Percentiles rank a stretch among this genome's conserved stretches.
phyloP scores from a whole-genome alignment of 2,797 vertebrate species.

The Aplochiton taeniatus region DNA sequence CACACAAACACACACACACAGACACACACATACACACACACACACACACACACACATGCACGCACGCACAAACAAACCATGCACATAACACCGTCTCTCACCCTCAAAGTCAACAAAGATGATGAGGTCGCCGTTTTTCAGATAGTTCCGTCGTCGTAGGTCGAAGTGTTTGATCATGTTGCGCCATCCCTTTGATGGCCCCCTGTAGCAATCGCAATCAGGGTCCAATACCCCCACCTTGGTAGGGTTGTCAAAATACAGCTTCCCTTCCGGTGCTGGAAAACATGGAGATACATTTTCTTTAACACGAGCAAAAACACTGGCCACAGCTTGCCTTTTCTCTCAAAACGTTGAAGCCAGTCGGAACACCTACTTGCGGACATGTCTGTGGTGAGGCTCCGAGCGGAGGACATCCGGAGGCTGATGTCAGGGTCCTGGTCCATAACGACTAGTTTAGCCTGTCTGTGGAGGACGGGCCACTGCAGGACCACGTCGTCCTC shows the following conservation, averaged over 20 bases:
- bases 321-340: not conserved
- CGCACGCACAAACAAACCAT: not conserved
- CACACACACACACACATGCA: not conserved
- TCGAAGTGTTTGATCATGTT: constrained; percentile 73
- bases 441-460: constrained; percentile 81
- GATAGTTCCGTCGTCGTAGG: constrained; percentile 67
- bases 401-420: constrained; percentile 85
- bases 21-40: not conserved
- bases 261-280: constrained; percentile 46
- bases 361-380: constrained; percentile 40
- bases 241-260: constrained; percentile 76
- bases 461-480: constrained; percentile 87
- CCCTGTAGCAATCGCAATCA: constrained; percentile 63
- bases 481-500: constrained; percentile 83
- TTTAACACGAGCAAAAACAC: too few species aligned
- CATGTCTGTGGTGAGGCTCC: constrained; percentile 81
- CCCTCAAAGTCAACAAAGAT: constrained; percentile 80
- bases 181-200: constrained; percentile 52
- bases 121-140: constrained; percentile 82
- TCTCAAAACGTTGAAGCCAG: too few species aligned
- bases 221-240: constrained; percentile 56
- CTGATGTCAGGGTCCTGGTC: constrained; percentile 85
- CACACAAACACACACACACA: not conserved
- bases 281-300: constrained; percentile 10
- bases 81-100: constrained; percentile 34